Percentiles rank a stretch among this genome's conserved stretches.
phyloP scores from a whole-genome alignment of 2,888 invertebrate genomes.

The Nymphalis polychloros region DNA sequence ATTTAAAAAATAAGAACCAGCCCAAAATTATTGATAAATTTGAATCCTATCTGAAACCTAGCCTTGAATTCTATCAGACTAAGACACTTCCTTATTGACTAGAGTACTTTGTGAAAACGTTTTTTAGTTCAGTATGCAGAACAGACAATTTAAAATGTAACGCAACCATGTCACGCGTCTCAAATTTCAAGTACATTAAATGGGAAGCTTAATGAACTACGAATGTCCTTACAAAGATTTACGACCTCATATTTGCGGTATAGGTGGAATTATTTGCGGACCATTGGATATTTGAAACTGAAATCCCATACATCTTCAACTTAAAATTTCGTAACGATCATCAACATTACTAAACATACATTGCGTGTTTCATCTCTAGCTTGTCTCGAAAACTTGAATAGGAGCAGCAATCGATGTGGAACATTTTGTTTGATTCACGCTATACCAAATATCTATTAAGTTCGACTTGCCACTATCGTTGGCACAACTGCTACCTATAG shows the following conservation, averaged over 20 bases:
- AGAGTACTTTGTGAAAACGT: too few relatives aligned
- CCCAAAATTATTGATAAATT: too few relatives aligned
- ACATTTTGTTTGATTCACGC: not conserved
- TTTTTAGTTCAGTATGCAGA: too few relatives aligned
- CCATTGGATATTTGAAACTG: conserved; percentile 22
- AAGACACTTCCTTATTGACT: too few relatives aligned
- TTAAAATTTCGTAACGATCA: not conserved
- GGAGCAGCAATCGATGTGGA: not conserved
- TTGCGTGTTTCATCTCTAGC: not conserved
- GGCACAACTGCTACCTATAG: not conserved
- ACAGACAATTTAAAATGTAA: too few relatives aligned
- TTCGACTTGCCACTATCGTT: not conserved
- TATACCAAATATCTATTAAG: not conserved
- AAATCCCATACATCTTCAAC: conserved; percentile 2
- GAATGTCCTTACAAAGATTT: conserved; percentile 4
- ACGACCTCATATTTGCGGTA: conserved; percentile 25
- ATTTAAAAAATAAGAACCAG: too few relatives aligned
- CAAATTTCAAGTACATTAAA: not conserved
- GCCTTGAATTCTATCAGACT: too few relatives aligned
- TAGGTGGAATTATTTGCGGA: conserved; percentile 21
- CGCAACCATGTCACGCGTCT: too few relatives aligned
- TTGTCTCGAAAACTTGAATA: not conserved
- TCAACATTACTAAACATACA: not conserved
- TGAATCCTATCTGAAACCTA: too few relatives aligned
- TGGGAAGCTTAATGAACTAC: not conserved